These are phyloP conservation scores for Minunthozetes semirufus DNA, from an alignment of 2,888 invertebrate genomes.

Conservation along the genomic window DNA sequence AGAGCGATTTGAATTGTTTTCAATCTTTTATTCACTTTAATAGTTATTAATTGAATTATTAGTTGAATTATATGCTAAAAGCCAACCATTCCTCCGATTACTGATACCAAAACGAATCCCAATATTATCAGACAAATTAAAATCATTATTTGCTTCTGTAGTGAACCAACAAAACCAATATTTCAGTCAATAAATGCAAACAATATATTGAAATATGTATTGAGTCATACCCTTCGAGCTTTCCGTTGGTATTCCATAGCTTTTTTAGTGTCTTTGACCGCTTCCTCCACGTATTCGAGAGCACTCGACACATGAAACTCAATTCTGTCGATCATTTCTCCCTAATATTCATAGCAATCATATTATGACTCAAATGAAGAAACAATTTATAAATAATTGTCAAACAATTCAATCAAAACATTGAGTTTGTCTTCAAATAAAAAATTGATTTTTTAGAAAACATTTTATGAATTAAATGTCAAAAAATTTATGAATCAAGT, in stretches of 20 bases:
- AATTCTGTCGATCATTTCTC: constrained; percentile 56
- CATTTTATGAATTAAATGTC: background rate
- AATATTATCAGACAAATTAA: constrained; percentile 77
- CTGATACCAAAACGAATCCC: constrained; percentile 61
- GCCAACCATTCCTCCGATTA: constrained; percentile 41
- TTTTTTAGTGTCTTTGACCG: constrained; percentile 55
- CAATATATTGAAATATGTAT: background rate
- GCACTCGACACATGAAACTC: constrained; percentile 57
- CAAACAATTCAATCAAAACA: too few species aligned
- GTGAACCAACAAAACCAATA: background rate
- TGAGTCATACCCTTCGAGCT: constrained; percentile 46
- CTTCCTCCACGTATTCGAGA: constrained; percentile 55
- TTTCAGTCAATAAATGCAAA: background rate
- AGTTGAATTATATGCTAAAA: background rate
- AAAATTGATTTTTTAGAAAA: background rate
- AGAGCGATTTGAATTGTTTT: background rate
- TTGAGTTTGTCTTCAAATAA: background rate
- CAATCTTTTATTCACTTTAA: background rate
- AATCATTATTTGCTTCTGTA: constrained; percentile 89
- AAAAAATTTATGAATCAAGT: background rate
- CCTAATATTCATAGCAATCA: constrained; percentile 63
- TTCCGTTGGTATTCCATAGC: constrained; percentile 56
- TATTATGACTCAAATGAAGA: constrained; percentile 94
- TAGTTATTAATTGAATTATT: constrained; percentile 1
- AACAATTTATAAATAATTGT: background rate